These are phyloP conservation scores for Pristionchus fissidentatus DNA, from an alignment of 2,888 invertebrate species.

Conservation along the genomic window DNA sequence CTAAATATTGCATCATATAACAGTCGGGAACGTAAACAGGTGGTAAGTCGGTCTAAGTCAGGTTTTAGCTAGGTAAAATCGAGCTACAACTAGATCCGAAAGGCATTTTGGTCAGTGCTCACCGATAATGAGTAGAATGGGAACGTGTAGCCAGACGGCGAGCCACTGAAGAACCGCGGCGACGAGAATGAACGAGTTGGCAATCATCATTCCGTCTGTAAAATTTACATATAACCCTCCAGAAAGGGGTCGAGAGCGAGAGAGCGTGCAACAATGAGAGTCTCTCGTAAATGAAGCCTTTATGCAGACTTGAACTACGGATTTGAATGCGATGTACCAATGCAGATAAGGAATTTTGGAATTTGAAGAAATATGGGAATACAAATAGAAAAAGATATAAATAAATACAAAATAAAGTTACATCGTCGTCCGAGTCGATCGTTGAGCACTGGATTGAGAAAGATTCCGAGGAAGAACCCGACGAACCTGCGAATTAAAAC, in stretches of 20 bases:
- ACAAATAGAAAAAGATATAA: not conserved
- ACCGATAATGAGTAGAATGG: constrained; percentile 62
- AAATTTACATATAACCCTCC: not conserved
- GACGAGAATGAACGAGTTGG: constrained; percentile 57
- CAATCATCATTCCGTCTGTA: constrained; percentile 65
- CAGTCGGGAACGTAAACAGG: not conserved
- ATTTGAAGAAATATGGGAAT: not conserved
- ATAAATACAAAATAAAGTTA: constrained; percentile 13
- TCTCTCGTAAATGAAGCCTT: too few relatives aligned
- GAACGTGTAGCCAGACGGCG: constrained; percentile 55
- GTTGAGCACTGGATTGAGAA: constrained; percentile 65
- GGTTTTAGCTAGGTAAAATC: not conserved
- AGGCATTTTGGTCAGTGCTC: not conserved
- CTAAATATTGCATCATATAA: not conserved
- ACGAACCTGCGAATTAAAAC: constrained; percentile 56
- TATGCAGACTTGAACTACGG: too few relatives aligned
- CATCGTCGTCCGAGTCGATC: constrained; percentile 67
- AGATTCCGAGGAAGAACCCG: constrained; percentile 67
- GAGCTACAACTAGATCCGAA: too few relatives aligned
- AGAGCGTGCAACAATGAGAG: not conserved
- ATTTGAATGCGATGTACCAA: too few relatives aligned
- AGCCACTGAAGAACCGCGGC: constrained; percentile 59
- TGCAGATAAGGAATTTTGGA: too few relatives aligned
- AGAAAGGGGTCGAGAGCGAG: too few relatives aligned
- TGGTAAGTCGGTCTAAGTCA: not conserved